Evolutionary conservation across 1,140 invertebrate species (phyloP), one percentile per base, ranked within the genome.

Genomic region (Diachasmimorpha longicaudata): DNA sequence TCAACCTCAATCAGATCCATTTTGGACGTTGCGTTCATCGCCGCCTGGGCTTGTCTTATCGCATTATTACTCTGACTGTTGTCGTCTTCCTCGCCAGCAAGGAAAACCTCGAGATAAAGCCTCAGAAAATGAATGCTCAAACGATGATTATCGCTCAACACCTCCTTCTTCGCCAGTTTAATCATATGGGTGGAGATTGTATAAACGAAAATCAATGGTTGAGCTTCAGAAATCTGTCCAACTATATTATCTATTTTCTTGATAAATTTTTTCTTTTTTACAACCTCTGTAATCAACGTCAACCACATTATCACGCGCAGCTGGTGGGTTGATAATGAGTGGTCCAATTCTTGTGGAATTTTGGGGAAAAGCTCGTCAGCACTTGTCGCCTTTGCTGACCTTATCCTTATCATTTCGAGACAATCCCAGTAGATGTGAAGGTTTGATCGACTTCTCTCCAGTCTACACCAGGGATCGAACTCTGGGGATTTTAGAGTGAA

Each of bases 331-430:
- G 82, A 70, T 55, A 86, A 73, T 3, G 16, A 78, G 71, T 23
- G 58, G 14, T 88, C 83, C 1, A 86, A 75, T 68, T 85, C 78
- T 39, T 78, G 70, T 0, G 76, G 36, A 1, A 82, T 69, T 19
- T 66, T 77, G 16, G 72, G 66, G 9, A 86, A 52, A 13, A 77
- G 14, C 31, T 69, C n/a, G 13, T 23, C 44, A 1, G 79, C 70
- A 8, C 81, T 77, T 1, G 25, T 16, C 13, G 80, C 68, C 37
- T 82, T 85, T 0, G 80, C 69, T 14, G 83, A 81, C 78, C 82
- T 87, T 0, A 88, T 77, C 66, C 87, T 81, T 1, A 89, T 75
- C 4, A 84, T 42, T 79, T 88, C 87, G 16, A 89, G 72, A 75
- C 83, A 88, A 44, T 89, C 87, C 88, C 88, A 89, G 21, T 82